Evolutionary conservation across 1,140 invertebrate genomes (phyloP), one percentile per base, ranked within the genome.

Genomic region (Hyles euphorbiae): DNA sequence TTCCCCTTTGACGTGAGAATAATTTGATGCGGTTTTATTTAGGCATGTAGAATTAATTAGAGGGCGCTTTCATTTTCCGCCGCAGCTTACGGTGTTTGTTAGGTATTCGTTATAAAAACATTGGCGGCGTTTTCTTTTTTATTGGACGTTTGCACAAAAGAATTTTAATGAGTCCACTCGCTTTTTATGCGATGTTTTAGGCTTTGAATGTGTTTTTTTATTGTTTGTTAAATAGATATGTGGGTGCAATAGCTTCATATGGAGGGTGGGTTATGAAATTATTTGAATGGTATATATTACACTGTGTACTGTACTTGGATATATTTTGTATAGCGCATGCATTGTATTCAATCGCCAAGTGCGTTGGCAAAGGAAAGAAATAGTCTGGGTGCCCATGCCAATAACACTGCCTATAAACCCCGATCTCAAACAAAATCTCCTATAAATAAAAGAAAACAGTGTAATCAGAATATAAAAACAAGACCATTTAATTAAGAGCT

Each of bases 51-150:
- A 79, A 78, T 83, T 82, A 83, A 83, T 83, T 79, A 76, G 67
- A 65, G 73, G 69, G 61, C 55, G 69, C 71, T 81, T 82, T 81
- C 76, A 80, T 83, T 79, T 78, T 52, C 73, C 71, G 53, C 60
- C 61, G 45, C 63, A 47, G 68, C 68, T 70, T 70, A 74, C 65
- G 68, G 62, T 64, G 67, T 58, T 68, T 70, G 72, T 77, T 81
- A 76, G 70, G 66, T 66, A 59, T 76, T 74, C 74, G 74, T 80
- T 81, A 76, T 81, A 72, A 80, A 83, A 81, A 77, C 72, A 79
- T 74, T 69, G 66, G 59, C 67, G n/a, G 34, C 34, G 7, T 52
- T 75, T 72, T 67, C 60, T 56, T 71, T 77, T 74, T 75, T 71
- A 74, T 73, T 68, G 72, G 73, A 60, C 61, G 69, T 40, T 68